Percentiles rank a stretch among this genome's conserved stretches.
Evolutionary conservation across 2,113 vertebrate genomes (phyloP).

Genomic region (Pogonocichla stellata): DNA sequence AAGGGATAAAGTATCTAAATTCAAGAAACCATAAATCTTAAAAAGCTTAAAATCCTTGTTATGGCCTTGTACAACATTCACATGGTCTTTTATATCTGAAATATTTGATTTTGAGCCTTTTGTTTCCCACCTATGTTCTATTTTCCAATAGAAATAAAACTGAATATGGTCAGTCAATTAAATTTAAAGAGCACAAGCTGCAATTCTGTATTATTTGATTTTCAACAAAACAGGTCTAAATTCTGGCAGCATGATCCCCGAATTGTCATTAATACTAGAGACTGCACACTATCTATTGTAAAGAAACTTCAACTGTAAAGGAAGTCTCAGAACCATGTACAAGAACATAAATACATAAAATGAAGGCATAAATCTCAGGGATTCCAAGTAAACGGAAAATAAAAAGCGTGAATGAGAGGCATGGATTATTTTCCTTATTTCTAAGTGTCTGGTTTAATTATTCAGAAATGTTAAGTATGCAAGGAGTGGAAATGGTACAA

Average conservation of each 20-base stretch:
- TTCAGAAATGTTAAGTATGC: not conserved
- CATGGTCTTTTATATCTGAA: not conserved
- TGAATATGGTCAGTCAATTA: not conserved
- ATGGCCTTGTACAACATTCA: not conserved
- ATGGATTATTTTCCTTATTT: not conserved
- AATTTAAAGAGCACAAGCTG: fast-evolving
- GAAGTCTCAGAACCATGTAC: not conserved
- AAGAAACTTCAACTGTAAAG: not conserved
- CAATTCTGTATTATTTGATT: not conserved
- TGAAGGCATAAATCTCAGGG: not conserved
- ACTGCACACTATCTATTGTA: not conserved
- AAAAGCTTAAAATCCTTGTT: not conserved
- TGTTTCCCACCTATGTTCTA: not conserved
- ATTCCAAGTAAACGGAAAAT: not conserved
- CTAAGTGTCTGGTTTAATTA: not conserved
- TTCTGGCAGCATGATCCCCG: not conserved
- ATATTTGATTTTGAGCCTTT: not conserved
- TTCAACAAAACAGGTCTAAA: not conserved
- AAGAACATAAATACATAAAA: not conserved
- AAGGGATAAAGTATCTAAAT: not conserved
- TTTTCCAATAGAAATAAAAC: not conserved
- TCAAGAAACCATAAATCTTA: not conserved
- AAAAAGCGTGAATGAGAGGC: not conserved
- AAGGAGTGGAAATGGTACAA: not conserved
- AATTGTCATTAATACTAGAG: not conserved